Evolutionary conservation across 2,113 vertebrate species (phyloP).

Genomic region (Elaphurus davidianus): DNA sequence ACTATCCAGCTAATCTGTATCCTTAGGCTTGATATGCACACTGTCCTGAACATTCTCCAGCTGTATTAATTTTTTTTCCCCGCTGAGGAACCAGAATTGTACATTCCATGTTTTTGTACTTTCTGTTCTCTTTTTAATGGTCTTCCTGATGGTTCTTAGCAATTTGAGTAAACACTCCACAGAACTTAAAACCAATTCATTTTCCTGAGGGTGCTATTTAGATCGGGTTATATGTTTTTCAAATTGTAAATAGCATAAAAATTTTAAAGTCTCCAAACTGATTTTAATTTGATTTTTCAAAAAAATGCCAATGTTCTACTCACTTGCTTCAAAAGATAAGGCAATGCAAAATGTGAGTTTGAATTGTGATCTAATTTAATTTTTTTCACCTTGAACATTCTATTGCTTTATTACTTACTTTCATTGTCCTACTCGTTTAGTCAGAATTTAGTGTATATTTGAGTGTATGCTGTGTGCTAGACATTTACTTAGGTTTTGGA

Average conservation of each 20-base stretch:
- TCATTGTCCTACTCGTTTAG: neutral
- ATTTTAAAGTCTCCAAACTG: neutral
- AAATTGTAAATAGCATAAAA: neutral
- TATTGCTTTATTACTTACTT: neutral
- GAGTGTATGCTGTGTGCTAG: neutral
- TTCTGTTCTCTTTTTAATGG: constrained; percentile 56
- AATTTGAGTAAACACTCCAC: constrained; percentile 10
- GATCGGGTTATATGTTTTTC: neutral
- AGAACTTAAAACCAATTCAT: constrained; percentile 4
- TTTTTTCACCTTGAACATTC: neutral
- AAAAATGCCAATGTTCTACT: neutral
- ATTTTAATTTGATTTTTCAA: neutral
- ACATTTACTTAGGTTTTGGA: neutral
- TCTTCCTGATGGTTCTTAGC: constrained; percentile 26
- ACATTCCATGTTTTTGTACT: constrained; percentile 45
- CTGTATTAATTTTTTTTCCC: neutral
- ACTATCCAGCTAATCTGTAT: neutral
- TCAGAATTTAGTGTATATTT: neutral
- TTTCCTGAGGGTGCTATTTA: neutral
- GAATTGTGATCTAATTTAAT: neutral
- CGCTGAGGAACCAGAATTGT: neutral
- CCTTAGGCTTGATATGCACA: neutral
- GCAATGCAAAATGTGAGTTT: neutral
- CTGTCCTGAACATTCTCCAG: constrained; percentile 15
- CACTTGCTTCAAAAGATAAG: neutral